phyloP scores from a whole-genome alignment of 2,113 vertebrate species.

The Ptyas mucosa region DNA sequence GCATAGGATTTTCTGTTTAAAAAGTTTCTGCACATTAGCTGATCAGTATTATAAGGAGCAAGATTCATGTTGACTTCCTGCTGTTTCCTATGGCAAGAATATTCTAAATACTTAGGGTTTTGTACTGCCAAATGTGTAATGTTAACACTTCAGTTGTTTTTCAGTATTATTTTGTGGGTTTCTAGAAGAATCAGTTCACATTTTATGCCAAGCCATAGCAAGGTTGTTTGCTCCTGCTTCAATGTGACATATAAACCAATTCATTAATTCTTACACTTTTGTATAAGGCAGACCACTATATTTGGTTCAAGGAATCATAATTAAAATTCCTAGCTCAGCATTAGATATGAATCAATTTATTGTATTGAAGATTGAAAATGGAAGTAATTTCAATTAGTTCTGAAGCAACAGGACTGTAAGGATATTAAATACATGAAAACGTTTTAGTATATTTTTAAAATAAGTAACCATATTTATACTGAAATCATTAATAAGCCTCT shows the following conservation, averaged over 20 bases:
- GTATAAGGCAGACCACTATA: neutral
- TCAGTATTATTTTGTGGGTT: neutral
- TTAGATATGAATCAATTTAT: neutral
- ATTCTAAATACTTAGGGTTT: neutral
- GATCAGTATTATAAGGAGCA: neutral
- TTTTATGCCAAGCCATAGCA: neutral
- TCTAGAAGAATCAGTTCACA: neutral
- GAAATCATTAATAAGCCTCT: neutral
- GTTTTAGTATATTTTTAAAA: neutral
- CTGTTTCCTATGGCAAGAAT: neutral
- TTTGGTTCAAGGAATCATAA: neutral
- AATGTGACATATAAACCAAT: neutral
- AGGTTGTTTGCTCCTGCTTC: neutral
- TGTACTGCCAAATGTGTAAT: neutral
- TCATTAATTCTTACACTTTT: neutral
- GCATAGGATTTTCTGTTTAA: neutral
- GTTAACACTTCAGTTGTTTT: neutral
- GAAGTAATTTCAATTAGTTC: neutral
- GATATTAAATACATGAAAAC: neutral
- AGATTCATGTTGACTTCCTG: neutral
- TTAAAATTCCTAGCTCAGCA: neutral
- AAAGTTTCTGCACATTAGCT: neutral
- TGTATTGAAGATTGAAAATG: neutral
- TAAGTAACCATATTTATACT: neutral
- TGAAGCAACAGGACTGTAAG: neutral